Base-by-base conservation (phyloP, 92 coral and sea anemone genomes). In the Porites evermanni region DNA sequence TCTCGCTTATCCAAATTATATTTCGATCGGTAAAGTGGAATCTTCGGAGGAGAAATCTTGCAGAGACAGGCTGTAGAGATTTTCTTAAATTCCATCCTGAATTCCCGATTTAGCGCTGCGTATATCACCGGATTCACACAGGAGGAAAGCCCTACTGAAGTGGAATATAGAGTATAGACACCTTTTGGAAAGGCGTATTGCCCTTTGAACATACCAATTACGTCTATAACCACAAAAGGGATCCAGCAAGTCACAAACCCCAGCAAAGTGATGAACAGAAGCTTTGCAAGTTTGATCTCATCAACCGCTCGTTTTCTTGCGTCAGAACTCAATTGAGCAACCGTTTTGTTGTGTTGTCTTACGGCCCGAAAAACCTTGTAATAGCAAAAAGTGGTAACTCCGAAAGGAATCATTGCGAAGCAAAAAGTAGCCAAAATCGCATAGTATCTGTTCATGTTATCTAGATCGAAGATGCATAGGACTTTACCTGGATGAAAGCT, bases 51-150 rank as follows among this genome's bases (percentile, higher is more conserved):
- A 14, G 63, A 19, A 66, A 79, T 23, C 54, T 54, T 68, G 59
- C 85, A 18, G 11, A 44, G 72, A 32, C 68, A 16, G 19, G 26
- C 2, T 68, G 44, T 81, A 11, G 82, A 26, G 38, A 91, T 87
- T 78, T 38, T 78, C 64, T 83, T 87, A 38, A 91, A 87, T 70
- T 87, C 94, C 1, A 69, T 20, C 54, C 84, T 67, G 44, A 91
- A 88, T 6, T 68, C 89, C 29, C 60, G 50, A 72, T 91, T 91
- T 72, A 91, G 84, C 3, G 78, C 83, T 8, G 83, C 88, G 52
- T 91, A 91, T 64, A 91, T 91, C 19, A 87, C 23, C 3, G 94
- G 94, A 21, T 91, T 91, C 9, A 91, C 61, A 32, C 91, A 87
- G 16, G 80, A 73, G 68, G 88, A 79, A 16, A 87, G 47, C 3